Evolutionary conservation across 1,140 invertebrate genomes (phyloP).

Genomic region (Yoshiicerus persimilis): DNA sequence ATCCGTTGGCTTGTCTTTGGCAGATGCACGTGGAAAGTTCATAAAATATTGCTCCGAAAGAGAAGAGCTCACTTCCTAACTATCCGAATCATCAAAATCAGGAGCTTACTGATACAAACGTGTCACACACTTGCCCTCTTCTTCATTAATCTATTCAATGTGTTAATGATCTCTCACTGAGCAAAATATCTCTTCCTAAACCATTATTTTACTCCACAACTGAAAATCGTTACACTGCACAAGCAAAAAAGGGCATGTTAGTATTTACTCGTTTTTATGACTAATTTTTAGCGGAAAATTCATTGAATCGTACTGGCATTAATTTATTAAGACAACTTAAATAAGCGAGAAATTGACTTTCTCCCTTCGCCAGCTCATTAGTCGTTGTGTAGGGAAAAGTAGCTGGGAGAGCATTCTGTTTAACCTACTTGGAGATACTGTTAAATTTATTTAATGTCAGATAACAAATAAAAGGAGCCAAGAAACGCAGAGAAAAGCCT

Average conservation of each 20-base stretch:
- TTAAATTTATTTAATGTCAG: neutral
- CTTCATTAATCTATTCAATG: neutral
- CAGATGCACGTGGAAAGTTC: neutral
- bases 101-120: neutral
- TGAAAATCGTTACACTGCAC: neutral
- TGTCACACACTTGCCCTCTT: neutral
- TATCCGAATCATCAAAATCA: neutral
- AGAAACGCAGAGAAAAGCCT: neutral
- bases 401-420: neutral
- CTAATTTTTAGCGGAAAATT: neutral
- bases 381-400: neutral
- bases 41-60: neutral
- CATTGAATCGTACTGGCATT: neutral
- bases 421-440: neutral
- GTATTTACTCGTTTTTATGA: neutral
- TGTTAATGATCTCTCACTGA: neutral
- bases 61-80: neutral
- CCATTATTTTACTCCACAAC: neutral
- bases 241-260: neutral
- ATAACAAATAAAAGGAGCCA: slow-evolving; percentile 3
- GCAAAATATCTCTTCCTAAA: neutral
- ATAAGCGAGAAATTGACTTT: neutral
- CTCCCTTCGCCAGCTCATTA: neutral
- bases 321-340: neutral
- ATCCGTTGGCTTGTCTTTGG: neutral